These are phyloP conservation scores for Orchesella cincta DNA, from an alignment of 1,140 invertebrate species.

Conservation along the genomic window DNA sequence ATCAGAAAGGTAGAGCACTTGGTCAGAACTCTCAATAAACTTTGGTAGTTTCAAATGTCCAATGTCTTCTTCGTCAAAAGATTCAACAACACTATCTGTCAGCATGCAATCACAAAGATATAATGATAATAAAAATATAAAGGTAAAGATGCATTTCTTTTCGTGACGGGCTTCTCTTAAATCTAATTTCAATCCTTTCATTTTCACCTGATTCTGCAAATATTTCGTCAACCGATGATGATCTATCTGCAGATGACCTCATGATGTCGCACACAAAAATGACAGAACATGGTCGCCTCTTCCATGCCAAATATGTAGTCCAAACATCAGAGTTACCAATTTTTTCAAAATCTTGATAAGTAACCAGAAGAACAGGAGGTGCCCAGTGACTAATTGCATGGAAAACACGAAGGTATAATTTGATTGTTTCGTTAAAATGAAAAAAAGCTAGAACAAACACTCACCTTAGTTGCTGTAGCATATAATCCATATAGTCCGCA, in stretches of 20 bases:
- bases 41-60: constrained; percentile 27
- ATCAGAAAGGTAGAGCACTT: constrained; percentile 31
- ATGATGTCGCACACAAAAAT: constrained; percentile 32
- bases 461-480: neutral
- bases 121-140: too few species aligned
- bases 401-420: too few species aligned
- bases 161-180: neutral
- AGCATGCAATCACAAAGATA: too few species aligned
- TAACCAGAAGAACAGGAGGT: constrained; percentile 31
- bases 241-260: neutral
- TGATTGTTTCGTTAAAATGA: too few species aligned
- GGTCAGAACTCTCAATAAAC: constrained; percentile 29
- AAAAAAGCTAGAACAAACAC: too few species aligned
- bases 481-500: constrained; percentile 31
- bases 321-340: constrained; percentile 23
- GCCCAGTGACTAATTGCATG: constrained; percentile 37
- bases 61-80: constrained; percentile 13
- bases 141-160: too few species aligned
- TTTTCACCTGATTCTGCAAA: neutral
- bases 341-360: constrained; percentile 25
- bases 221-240: neutral
- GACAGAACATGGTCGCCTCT: constrained; percentile 30
- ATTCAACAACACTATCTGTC: too few species aligned
- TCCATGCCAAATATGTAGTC: constrained; percentile 27
- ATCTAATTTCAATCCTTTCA: neutral